Base-by-base conservation (phyloP, 2,113 vertebrate genomes). In the Pachyramphus minor region DNA sequence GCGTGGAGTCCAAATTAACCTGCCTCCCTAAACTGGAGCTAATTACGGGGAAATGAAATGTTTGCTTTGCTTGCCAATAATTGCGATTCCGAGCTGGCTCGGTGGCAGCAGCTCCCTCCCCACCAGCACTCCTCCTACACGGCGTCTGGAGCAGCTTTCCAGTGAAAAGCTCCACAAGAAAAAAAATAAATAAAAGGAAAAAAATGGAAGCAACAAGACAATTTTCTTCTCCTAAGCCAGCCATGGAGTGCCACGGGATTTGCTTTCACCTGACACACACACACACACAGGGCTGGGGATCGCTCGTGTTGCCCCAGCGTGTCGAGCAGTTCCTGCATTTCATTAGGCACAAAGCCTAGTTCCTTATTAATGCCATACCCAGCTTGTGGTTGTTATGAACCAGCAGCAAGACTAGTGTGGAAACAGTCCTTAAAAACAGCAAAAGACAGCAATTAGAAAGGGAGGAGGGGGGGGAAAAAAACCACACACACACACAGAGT, bases 41-140 rank as follows among this genome's bases (percentile, higher is more conserved):
- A 95, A 96, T 96, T 96, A 96, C 4, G 53, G 94, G 96, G 96
- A 96, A 97, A 96, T 89, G 77, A 91, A 97, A 95, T 74, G 94
- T 95, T 96, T 95, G 94, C 96, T 94, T 87, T 85, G 92, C 94
- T 82, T 95, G 96, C 96, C 91, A 96, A 55, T 92, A 93, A 96
- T n/a, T 94, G 95, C 96, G 94, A 66, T 0, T n/a, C 58, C n/a
- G 95, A 93, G 60, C 91, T 55, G 80, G 93, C 87, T 93, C n/a
- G 12, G 56, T 77, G 90, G 86, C 74, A 93, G 94, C 91, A 76
- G 89, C 76, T 16, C 44, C 19, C 92, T 91, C 79, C 85, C 81
- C 20, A 37, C 49, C 62, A 50, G 31, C 91, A 37, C 73, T 75
- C 91, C 85, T 92, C 94, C 95, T 44, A 82, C 91, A 78, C 50